A percentile compares a stretch with the other conserved stretches of the same genome.
Conservation (phyloP, 2,113 vertebrate genomes). For the Ceuthmochares aereus region DNA sequence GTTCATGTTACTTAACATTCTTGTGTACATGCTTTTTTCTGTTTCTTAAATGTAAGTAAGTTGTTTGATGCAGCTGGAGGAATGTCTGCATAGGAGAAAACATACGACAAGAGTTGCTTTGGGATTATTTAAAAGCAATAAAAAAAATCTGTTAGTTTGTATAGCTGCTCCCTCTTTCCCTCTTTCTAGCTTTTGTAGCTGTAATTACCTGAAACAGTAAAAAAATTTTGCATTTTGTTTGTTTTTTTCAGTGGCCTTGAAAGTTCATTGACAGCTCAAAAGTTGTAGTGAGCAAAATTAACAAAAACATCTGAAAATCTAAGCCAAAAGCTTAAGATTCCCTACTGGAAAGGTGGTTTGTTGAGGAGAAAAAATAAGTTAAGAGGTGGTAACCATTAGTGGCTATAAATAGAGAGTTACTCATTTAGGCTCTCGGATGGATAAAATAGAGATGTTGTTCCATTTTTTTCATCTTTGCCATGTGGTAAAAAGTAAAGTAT, state of each 20-base stretch:
- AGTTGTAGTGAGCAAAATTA: constrained; percentile 44
- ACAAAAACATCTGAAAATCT: constrained; percentile 10
- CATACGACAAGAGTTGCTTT: background rate
- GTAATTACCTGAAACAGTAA: background rate
- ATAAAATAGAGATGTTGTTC: constrained; percentile 43
- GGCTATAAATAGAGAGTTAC: constrained; percentile 58
- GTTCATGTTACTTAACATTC: background rate
- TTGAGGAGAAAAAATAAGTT: constrained; percentile 13
- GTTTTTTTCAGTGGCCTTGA: constrained; percentile 44
- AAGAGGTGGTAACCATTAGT: constrained; percentile 56
- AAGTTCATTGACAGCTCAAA: constrained; percentile 18
- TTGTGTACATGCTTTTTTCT: background rate
- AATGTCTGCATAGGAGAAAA: background rate
- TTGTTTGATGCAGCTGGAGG: background rate
- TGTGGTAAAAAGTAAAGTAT: constrained; percentile 59
- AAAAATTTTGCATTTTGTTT: background rate
- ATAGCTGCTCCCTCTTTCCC: background rate
- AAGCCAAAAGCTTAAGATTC: constrained; percentile 52
- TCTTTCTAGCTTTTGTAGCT: background rate
- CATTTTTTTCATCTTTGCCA: constrained; percentile 57
- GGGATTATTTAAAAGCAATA: background rate
- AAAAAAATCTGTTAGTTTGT: background rate
- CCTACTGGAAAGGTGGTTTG: constrained; percentile 23
- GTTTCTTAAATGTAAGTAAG: background rate
- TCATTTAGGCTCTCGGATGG: constrained; percentile 44